A percentile compares a stretch with the other conserved stretches of the same genome.
These are phyloP conservation scores for Rynchops niger DNA, from an alignment of 2,113 vertebrate genomes.

Conservation along the genomic window DNA sequence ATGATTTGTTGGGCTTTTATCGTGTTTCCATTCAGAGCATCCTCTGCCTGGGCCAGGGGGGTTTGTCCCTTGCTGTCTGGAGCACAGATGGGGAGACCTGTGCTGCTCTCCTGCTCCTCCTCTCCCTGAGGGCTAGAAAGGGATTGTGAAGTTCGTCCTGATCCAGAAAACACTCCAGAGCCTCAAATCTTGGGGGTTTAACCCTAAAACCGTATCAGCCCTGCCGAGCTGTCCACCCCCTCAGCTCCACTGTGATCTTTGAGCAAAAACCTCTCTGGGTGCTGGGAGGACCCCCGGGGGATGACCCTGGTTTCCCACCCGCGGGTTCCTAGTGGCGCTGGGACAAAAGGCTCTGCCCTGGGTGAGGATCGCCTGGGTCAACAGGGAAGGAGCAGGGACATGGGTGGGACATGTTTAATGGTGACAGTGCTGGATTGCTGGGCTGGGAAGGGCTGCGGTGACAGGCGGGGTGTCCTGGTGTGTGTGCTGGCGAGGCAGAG, in stretches of 20 bases:
- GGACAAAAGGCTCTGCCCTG: neutral
- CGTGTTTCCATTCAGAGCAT: neutral
- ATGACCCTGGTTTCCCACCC: neutral
- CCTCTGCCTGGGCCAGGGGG: neutral
- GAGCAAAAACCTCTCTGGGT: neutral
- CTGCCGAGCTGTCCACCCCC: neutral
- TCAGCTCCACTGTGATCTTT: accelerated
- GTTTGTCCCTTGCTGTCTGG: neutral
- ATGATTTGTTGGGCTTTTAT: neutral
- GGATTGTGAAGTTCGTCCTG: neutral
- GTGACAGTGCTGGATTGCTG: accelerated
- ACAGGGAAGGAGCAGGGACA: neutral
- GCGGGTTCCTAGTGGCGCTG: neutral
- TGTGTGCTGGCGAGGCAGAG: accelerated
- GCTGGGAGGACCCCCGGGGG: accelerated
- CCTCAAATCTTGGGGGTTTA: neutral
- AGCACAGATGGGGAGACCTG: neutral
- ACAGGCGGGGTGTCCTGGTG: neutral
- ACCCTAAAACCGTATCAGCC: neutral
- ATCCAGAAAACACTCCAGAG: neutral
- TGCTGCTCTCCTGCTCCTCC: neutral
- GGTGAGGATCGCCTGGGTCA: neutral
- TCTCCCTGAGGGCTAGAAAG: neutral
- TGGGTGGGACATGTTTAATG: neutral
- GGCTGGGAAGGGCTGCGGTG: neutral